Evolutionary conservation across 37 sponge, comb jelly and placozoan species (phyloP).

Genomic region (Geodia barretti): DNA sequence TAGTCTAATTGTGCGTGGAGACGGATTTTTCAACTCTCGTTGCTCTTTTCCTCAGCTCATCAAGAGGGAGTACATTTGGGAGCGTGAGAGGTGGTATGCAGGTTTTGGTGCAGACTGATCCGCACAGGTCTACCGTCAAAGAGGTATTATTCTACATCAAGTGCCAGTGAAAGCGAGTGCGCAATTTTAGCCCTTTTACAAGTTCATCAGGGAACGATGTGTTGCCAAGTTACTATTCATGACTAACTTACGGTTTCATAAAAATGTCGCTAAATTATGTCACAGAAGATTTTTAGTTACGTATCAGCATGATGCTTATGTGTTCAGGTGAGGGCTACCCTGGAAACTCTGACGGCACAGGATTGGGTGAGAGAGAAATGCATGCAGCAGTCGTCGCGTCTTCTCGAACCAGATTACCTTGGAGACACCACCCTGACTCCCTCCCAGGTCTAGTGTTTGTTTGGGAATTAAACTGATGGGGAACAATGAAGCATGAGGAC

Average conservation of each 20-base stretch:
- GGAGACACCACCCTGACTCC: slow-evolving; percentile 67
- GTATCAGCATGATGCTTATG: background rate
- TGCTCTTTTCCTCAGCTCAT: background rate
- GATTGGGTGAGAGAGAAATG: slow-evolving; percentile 86
- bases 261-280: too few relatives aligned
- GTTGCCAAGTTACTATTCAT: background rate
- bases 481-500: too few relatives aligned
- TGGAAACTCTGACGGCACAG: slow-evolving; percentile 76
- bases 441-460: slow-evolving; percentile 17
- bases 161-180: slow-evolving; percentile 12
- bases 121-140: background rate
- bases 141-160: background rate
- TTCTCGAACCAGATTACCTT: slow-evolving; percentile 68
- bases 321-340: slow-evolving; percentile 20
- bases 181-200: too few relatives aligned
- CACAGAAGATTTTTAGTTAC: too few relatives aligned
- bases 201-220: too few relatives aligned
- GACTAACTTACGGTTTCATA: background rate
- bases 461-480: too few relatives aligned
- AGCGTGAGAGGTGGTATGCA: slow-evolving; percentile 54
- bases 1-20: background rate
- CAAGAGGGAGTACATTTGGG: slow-evolving; percentile 35
- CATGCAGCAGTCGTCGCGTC: slow-evolving; percentile 32
- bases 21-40: background rate
- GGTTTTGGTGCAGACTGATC: slow-evolving; percentile 43